These are phyloP conservation scores for Cosmia trapezina DNA, from an alignment of 2,888 invertebrate species.

Conservation along the genomic window DNA sequence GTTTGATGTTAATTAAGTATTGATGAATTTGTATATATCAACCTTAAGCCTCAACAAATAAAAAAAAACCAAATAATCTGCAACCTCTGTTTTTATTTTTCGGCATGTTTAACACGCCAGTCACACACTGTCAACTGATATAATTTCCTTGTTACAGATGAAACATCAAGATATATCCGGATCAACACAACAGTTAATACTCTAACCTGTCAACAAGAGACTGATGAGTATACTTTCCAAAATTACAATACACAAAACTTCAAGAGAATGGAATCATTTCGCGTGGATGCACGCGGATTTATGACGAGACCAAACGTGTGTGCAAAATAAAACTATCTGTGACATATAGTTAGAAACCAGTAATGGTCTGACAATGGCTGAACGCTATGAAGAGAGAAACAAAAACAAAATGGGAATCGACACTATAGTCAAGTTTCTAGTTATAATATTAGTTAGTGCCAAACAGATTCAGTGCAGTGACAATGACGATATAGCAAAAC, in stretches of 20 bases:
- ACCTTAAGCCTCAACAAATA: too few relatives aligned
- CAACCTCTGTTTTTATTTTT: neutral
- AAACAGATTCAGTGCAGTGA: slow-evolving; percentile 73
- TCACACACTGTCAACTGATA: slow-evolving; percentile 50
- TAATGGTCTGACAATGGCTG: slow-evolving; percentile 81
- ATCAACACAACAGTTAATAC: slow-evolving; percentile 40
- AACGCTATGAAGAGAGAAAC: slow-evolving; percentile 58
- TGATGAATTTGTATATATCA: neutral
- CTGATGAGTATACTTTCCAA: slow-evolving; percentile 69
- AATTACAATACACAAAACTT: slow-evolving; percentile 66
- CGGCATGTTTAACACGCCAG: slow-evolving; percentile 16
- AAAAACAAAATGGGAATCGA: slow-evolving; percentile 67
- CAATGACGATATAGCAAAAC: slow-evolving; percentile 75
- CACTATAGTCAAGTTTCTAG: slow-evolving; percentile 72
- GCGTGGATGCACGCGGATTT: slow-evolving; percentile 50
- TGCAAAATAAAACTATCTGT: slow-evolving; percentile 38
- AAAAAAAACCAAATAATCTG: neutral
- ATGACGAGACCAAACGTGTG: slow-evolving; percentile 45
- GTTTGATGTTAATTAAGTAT: neutral
- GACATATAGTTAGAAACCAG: slow-evolving; percentile 57
- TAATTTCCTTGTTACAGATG: slow-evolving; percentile 58
- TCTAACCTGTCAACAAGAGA: slow-evolving; percentile 50
- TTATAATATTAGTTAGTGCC: slow-evolving; percentile 74
- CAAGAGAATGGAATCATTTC: slow-evolving; percentile 76
- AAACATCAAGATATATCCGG: slow-evolving; percentile 34